Percentiles rank a stretch among this genome's conserved stretches.
Conservation (phyloP, 2,797 vertebrate species). For the Pyrrhura leucotis region DNA sequence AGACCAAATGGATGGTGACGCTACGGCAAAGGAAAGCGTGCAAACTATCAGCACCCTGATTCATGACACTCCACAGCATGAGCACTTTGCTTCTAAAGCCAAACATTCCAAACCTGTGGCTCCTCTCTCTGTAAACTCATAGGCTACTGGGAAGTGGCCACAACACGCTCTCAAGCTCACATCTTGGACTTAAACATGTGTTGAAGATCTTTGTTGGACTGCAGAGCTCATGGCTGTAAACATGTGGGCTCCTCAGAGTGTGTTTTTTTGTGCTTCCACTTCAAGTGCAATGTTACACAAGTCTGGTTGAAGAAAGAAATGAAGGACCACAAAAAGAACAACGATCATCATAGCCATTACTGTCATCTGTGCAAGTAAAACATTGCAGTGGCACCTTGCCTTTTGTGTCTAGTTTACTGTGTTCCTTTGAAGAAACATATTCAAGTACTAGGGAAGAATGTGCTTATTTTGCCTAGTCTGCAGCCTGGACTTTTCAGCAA, state of each 20-base stretch:
- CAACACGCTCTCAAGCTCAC: neutral
- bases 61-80: neutral
- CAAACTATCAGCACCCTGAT: neutral
- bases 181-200: neutral
- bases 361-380: neutral
- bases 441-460: neutral
- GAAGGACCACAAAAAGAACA: neutral
- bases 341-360: neutral
- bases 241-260: neutral
- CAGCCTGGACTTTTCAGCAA: neutral
- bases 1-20: neutral
- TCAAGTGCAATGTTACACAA: neutral
- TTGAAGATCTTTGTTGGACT: neutral
- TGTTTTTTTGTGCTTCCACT: neutral
- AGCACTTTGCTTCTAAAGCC: neutral
- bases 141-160: neutral
- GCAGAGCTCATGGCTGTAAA: neutral
- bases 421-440: neutral
- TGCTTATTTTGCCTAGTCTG: neutral
- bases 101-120: neutral
- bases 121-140: neutral
- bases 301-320: neutral
- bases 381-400: neutral
- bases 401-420: neutral
- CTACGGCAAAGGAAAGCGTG: neutral